phyloP scores from a whole-genome alignment of 2,797 vertebrate genomes.

The Sparus aurata region DNA sequence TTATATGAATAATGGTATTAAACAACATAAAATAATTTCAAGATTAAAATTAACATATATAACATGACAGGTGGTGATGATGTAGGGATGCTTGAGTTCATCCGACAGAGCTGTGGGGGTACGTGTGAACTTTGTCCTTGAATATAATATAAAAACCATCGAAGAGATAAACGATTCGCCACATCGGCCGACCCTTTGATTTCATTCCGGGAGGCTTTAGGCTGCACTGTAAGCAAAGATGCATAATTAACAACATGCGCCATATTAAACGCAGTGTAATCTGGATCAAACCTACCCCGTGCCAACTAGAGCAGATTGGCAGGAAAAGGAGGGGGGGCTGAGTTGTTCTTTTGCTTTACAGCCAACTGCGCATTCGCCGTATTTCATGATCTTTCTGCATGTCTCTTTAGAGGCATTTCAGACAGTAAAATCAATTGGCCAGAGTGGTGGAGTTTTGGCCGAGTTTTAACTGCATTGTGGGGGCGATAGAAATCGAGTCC shows the following conservation, averaged over 20 bases:
- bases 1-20: not conserved
- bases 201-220: slow-evolving; percentile 42
- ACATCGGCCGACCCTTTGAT: slow-evolving; percentile 15
- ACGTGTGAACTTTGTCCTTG: not conserved
- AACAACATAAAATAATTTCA: not conserved
- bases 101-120: not conserved
- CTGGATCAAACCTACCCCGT: slow-evolving; percentile 69
- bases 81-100: not conserved
- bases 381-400: slow-evolving; percentile 53
- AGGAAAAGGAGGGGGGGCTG: slow-evolving; percentile 38
- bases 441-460: slow-evolving; percentile 47
- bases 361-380: slow-evolving; percentile 65
- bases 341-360: slow-evolving; percentile 43
- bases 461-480: slow-evolving; percentile 50
- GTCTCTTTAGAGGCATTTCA: slow-evolving; percentile 48
- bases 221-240: slow-evolving; percentile 70
- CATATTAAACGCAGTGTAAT: slow-evolving; percentile 73
- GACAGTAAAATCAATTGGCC: slow-evolving; percentile 66
- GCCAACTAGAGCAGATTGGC: slow-evolving; percentile 81
- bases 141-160: not conserved
- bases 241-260: slow-evolving; percentile 79
- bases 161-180: slow-evolving; percentile 29
- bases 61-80: not conserved
- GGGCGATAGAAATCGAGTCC: slow-evolving; percentile 46
- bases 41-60: not conserved